phyloP scores from a whole-genome alignment of 2,113 vertebrate genomes.

The Bubo blakistoni region DNA sequence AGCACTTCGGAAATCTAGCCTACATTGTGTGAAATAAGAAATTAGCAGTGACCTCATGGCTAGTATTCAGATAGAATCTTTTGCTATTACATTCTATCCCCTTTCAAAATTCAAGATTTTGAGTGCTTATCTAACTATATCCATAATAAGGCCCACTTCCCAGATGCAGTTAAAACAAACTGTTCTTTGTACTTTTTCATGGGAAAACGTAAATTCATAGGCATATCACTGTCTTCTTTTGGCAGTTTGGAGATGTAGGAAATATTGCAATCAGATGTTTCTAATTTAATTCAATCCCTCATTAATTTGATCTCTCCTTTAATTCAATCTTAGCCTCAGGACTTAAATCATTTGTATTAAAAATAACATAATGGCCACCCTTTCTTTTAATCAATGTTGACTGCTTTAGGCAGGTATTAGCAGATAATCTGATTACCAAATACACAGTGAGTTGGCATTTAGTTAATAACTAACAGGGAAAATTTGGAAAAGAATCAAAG shows the following conservation, averaged over 20 bases:
- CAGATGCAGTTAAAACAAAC: neutral
- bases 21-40: neutral
- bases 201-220: neutral
- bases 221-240: neutral
- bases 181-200: neutral
- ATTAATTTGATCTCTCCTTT: slow-evolving; percentile 28
- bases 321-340: slow-evolving; percentile 14
- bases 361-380: slow-evolving; percentile 11
- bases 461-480: neutral
- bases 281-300: slow-evolving; percentile 36
- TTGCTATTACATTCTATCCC: neutral
- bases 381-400: slow-evolving; percentile 52
- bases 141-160: neutral
- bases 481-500: slow-evolving; percentile 5
- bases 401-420: slow-evolving; percentile 56
- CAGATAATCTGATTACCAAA: slow-evolving; percentile 50
- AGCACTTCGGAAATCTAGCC: neutral
- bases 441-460: slow-evolving; percentile 7
- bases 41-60: neutral
- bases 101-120: neutral
- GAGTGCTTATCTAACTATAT: neutral
- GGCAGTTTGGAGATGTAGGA: neutral
- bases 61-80: neutral
- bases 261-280: neutral
- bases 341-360: slow-evolving; percentile 19